Percentiles rank a stretch among this genome's conserved stretches.
phyloP scores from a whole-genome alignment of 2,888 invertebrate genomes.

The Congeria kusceri region DNA sequence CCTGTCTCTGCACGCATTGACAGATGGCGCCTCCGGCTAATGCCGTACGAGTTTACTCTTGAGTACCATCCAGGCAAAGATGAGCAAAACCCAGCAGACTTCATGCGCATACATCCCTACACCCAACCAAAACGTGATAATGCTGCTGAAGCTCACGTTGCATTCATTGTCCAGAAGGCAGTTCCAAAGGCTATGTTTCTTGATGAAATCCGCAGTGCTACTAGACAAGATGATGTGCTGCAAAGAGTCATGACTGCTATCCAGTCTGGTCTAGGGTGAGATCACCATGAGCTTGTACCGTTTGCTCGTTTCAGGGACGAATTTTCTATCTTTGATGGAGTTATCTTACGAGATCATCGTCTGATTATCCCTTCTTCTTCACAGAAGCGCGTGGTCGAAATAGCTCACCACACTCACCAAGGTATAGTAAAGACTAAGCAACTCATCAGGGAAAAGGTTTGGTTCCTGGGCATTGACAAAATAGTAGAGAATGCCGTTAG shows the following conservation, averaged over 20 bases:
- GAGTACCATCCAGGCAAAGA: no score
- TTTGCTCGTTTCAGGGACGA: not conserved
- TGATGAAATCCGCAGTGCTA: not conserved
- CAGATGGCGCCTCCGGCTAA: no score
- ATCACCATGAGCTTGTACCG: not conserved
- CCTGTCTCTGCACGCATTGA: no score
- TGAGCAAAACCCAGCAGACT: no score
- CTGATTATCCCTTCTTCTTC: slow-evolving; percentile 37
- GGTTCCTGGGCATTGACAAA: slow-evolving; percentile 62
- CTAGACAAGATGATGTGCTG: not conserved
- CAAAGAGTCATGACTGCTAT: not conserved
- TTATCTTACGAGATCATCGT: slow-evolving; percentile 24
- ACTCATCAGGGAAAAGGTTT: slow-evolving; percentile 58
- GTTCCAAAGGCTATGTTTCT: not conserved
- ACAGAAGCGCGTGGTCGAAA: no score
- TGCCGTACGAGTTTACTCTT: no score
- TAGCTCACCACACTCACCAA: no score
- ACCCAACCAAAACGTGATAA: not conserved
- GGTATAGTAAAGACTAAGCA: slow-evolving; percentile 28
- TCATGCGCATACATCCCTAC: not conserved
- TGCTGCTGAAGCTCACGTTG: slow-evolving; percentile 1
- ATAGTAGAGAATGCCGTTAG: slow-evolving; percentile 36
- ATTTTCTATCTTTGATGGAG: slow-evolving; percentile 19
- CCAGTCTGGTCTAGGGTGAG: not conserved
- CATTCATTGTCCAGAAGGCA: not conserved